Percentiles rank a stretch among this genome's conserved stretches.
phyloP scores from a whole-genome alignment of 2,797 vertebrate species.

The Aldrovandia affinis region DNA sequence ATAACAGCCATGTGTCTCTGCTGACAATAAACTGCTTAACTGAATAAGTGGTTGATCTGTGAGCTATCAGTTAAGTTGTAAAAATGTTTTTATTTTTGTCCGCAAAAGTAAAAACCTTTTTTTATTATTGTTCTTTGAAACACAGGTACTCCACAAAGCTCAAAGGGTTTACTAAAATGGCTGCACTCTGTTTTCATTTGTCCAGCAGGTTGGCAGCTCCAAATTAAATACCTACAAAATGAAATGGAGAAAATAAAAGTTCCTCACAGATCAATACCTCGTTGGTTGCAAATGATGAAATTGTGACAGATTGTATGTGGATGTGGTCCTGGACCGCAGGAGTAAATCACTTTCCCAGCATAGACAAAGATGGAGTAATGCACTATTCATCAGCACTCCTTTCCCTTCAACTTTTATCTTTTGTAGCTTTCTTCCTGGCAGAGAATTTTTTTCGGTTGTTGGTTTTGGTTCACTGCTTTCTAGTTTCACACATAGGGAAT shows the following conservation, averaged over 20 bases:
- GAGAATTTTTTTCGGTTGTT: not conserved
- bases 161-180: conserved; percentile 16
- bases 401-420: conserved; percentile 2
- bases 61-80: not conserved
- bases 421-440: conserved; percentile 1
- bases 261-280: conserved; percentile 50
- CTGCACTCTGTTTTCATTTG: conserved; percentile 27
- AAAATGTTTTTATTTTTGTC: not conserved
- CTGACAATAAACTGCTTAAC: not conserved
- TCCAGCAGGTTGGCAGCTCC: conserved; percentile 30
- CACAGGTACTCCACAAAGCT: conserved; percentile 3
- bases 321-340: conserved; percentile 35
- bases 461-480: conserved; percentile 4
- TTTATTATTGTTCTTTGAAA: not conserved
- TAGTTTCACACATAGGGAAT: not conserved
- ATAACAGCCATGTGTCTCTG: not conserved
- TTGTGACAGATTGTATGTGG: conserved; percentile 63
- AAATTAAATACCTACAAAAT: conserved; percentile 52
- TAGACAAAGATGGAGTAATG: conserved; percentile 19
- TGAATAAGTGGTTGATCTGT: not conserved
- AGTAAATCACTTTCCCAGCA: conserved; percentile 58
- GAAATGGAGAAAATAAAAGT: conserved; percentile 52
- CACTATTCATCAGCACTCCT: not conserved
- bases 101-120: not conserved
- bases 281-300: conserved; percentile 63